Evolutionary conservation across 2,888 invertebrate genomes (phyloP), one percentile per base, ranked within the genome.

Genomic region (Dyspetes luteomarginatus): DNA sequence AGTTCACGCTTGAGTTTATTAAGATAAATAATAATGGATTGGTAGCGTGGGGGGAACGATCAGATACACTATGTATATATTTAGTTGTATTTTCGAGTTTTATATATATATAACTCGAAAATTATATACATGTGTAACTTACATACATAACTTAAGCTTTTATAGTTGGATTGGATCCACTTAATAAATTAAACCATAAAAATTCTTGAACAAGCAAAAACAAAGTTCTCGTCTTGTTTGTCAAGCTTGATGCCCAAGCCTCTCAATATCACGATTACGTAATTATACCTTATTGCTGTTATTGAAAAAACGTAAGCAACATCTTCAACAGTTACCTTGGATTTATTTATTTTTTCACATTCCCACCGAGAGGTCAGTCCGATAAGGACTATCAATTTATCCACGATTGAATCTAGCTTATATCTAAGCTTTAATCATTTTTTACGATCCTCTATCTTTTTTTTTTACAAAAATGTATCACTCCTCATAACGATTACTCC

Each of bases 181-280:
- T 58, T 28, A 48, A 30, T 45, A 7, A 36, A 68, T 12, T 7
- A 36, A 15, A 5, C 4, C 22, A 9, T 12, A 52, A 17, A 12
- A 60, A 17, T 26, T 2, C 26, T 45, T 26, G 28, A 43, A 24
- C 24, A n/a, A 15, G 9, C 4, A 9, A 24, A 52, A 62, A 50
- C 60, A 72, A 41, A 52, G 52, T 62, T 58, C 45, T 45, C 62
- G 50, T 72, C 17, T 52, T 72, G 60, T 50, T 52, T 48, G 41
- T 52, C 28, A 15, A 30, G 36, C 26, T 24, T 9, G 58, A 28
- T n/a, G 69, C 17, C 4, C 7, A 30, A 26, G 22, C n/a, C n/a
- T 24, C 41, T 60, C 24, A 19, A 19, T 58, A 28, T 19, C 58
- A 2, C 58, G 56, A 60, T 60, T 48, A 71, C 71, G 58, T 58